Evolutionary conservation across 1,140 invertebrate species (phyloP).

Genomic region (Littorina saxatilis): DNA sequence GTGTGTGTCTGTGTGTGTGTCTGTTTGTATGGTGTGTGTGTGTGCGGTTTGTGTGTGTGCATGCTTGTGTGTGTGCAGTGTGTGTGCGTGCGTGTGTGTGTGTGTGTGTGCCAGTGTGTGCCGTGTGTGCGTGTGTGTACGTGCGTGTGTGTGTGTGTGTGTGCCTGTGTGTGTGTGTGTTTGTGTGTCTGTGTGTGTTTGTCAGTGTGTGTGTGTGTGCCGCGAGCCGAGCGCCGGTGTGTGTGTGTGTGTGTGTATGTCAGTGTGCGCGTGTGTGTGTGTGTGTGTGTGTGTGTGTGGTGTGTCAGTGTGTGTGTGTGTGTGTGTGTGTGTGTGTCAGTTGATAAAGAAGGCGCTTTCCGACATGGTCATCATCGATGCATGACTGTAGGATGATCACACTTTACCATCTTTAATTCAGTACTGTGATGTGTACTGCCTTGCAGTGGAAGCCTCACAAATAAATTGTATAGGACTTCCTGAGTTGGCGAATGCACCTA

Average conservation of each 20-base stretch:
- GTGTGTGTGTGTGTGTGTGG: constrained; percentile 1
- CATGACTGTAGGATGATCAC: too few relatives aligned
- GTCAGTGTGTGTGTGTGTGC: constrained; percentile 17
- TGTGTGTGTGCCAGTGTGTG: background rate
- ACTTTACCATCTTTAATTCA: too few relatives aligned
- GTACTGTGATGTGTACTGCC: too few relatives aligned
- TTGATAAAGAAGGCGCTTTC: background rate
- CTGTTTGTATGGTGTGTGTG: constrained; percentile 2
- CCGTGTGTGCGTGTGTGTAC: background rate
- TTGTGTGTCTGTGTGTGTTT: constrained; percentile 18
- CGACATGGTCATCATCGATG: too few relatives aligned
- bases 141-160: constrained; percentile 32
- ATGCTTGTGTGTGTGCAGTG: background rate
- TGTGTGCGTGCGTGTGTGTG: background rate
- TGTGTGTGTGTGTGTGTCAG: constrained; percentile 18
- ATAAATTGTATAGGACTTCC: too few relatives aligned
- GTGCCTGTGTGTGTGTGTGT: constrained; percentile 14
- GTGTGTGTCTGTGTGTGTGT: constrained; percentile 10
- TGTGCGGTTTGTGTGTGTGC: background rate
- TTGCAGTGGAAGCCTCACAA: too few relatives aligned
- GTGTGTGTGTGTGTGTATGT: background rate
- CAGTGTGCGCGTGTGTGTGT: constrained; percentile 28
- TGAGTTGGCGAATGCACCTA: too few relatives aligned
- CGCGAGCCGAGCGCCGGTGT: too few relatives aligned
- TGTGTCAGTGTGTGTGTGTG: constrained; percentile 31